These are phyloP conservation scores for Speoplatyrhinus poulsoni DNA, from an alignment of 2,113 vertebrate genomes.

Conservation along the genomic window DNA sequence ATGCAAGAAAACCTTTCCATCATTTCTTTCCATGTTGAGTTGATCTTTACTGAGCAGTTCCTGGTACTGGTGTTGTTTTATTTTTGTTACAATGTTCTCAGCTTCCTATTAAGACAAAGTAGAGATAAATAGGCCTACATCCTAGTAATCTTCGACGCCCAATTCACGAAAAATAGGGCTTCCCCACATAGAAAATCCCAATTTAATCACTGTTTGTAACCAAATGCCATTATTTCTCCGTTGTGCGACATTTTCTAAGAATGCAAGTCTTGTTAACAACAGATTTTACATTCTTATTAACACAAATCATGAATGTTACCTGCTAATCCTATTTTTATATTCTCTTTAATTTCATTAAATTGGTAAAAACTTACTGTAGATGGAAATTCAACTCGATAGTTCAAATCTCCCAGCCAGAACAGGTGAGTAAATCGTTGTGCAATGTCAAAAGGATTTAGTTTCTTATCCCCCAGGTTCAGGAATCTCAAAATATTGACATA, in stretches of 20 bases:
- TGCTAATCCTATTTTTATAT: too few relatives aligned
- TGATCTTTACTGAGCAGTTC: slow-evolving; percentile 90
- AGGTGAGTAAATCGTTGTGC: slow-evolving; percentile 94
- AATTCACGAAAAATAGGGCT: too few relatives aligned
- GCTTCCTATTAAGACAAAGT: slow-evolving; percentile 85
- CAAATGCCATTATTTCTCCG: too few relatives aligned
- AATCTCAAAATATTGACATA: slow-evolving; percentile 91
- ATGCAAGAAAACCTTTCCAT: slow-evolving; percentile 88
- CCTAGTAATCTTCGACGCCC: too few relatives aligned
- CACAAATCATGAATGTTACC: too few relatives aligned
- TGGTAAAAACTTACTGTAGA: slow-evolving; percentile 74
- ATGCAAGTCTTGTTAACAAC: not conserved
- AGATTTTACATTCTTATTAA: not conserved
- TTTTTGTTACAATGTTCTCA: slow-evolving; percentile 91
- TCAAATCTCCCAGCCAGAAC: slow-evolving; percentile 97
- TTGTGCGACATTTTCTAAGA: too few relatives aligned
- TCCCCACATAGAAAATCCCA: too few relatives aligned
- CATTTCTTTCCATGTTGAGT: slow-evolving; percentile 84
- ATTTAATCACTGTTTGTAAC: too few relatives aligned
- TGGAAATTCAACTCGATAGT: slow-evolving; percentile 90
- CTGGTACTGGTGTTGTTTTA: slow-evolving; percentile 91
- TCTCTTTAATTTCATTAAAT: not conserved
- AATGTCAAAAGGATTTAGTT: slow-evolving; percentile 92
- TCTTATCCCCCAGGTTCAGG: slow-evolving; percentile 93
- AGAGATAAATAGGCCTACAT: slow-evolving; percentile 1